These are phyloP conservation scores for Hipparchia sbordonii DNA, from an alignment of 2,888 invertebrate species.

Conservation along the genomic window DNA sequence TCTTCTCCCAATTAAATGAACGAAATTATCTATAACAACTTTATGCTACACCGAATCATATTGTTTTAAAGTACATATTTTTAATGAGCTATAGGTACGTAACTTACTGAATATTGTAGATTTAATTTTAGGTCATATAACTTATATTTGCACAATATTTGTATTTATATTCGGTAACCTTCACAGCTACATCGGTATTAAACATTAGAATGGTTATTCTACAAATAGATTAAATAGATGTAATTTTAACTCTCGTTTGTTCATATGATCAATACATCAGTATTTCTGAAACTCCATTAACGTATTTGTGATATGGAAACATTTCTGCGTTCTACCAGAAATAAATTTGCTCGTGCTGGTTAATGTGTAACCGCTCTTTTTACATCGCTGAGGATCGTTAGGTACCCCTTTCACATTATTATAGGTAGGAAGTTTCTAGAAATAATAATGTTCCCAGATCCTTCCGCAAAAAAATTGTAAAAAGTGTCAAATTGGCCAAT, in stretches of 20 bases:
- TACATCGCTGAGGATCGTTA: too few species aligned
- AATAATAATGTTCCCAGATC: too few species aligned
- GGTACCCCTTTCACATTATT: too few species aligned
- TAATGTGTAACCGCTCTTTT: too few species aligned
- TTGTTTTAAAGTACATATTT: not conserved
- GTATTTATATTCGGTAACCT: slow-evolving; percentile 6
- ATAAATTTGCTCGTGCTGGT: not conserved
- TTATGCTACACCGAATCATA: not conserved
- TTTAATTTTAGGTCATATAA: slow-evolving; percentile 15
- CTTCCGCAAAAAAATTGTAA: too few species aligned
- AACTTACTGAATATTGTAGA: slow-evolving; percentile 7
- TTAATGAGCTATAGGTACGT: slow-evolving; percentile 1
- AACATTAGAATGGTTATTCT: not conserved
- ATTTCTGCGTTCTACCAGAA: slow-evolving; percentile 11
- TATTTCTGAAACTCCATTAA: slow-evolving; percentile 25
- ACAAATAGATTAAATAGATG: slow-evolving; percentile 7
- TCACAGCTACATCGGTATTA: not conserved
- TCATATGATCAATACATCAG: not conserved
- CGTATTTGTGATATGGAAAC: slow-evolving; percentile 18
- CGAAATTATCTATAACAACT: not conserved
- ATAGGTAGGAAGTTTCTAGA: too few species aligned
- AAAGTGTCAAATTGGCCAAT: too few species aligned
- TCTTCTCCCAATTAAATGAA: too few species aligned
- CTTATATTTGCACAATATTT: slow-evolving; percentile 3
- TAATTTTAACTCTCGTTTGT: not conserved